Evolutionary conservation across 2,113 vertebrate species (phyloP), one percentile per base, ranked within the genome.

Genomic region (Sturnus vulgaris): DNA sequence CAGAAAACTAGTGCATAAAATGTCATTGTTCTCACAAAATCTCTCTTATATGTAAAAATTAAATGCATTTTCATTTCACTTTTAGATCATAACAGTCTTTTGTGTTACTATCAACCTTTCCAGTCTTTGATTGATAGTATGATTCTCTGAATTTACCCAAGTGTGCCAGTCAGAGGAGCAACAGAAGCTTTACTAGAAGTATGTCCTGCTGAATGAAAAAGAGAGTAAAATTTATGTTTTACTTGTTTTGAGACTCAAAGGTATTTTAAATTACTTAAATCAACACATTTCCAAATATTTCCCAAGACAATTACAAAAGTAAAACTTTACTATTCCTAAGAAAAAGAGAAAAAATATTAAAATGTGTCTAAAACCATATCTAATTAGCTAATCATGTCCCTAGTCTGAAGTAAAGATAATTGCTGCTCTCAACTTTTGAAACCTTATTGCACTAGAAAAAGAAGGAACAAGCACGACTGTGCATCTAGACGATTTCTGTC

Each of bases 1-100:
- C 53, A 77, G 70, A 63, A 70, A 87, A 94, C 28, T 77, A 84
- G 91, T 44, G 3, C n/a, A 82, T n/a, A 40, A 86, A 96, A 94
- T 78, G 8, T 5, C 37, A 42, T 66, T 82, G n/a, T 92, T 79
- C 14, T 66, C 4, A 8, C 22, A 55, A 80, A 88, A 95, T 30
- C 20, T 63, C 28, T 86, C 28, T 40, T 60, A 61, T 30, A 55
- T 27, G 37, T 53, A 40, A 30, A 76, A 73, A 46, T 22, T 55
- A 72, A 72, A 77, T 25, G 2, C 2, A 33, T 73, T 92, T 82
- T 27, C 22, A 40, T 59, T 93, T 80, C 76, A 50, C 5, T 95
- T 96, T 60, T 80, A 75, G 82, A 68, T 18, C 3, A 13, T 72
- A 88, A 47, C 17, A 79, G 16, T 24, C 12, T 84, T 65, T 94